Evolutionary conservation across 2,113 vertebrate species (phyloP), one percentile per base, ranked within the genome.

Genomic region (Solea senegalensis): DNA sequence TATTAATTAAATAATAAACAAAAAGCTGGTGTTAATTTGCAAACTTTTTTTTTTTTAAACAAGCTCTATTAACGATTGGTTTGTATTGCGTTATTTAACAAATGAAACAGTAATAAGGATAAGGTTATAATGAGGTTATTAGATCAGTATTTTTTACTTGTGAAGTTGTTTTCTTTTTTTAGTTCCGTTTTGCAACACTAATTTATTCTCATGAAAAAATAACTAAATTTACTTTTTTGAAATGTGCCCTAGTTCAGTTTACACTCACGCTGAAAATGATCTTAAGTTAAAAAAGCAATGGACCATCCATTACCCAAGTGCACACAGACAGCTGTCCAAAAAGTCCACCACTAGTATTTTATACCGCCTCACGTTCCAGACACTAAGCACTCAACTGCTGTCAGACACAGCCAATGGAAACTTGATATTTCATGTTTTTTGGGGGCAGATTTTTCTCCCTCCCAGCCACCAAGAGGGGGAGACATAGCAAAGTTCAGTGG

Each of bases 391-490:
- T 75, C 80, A 62, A 76, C 76, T 77, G 78, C 83, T 57, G 60
- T 78, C 76, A 75, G 68, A 62, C 77, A 74, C 73, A 34, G 76
- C 81, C 78, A 69, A 50, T 63, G 73, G 84, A 86, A 84, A 88
- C 85, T 69, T 76, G 80, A 81, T 84, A 67, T 70, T 86, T 72
- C 59, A 73, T 80, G 68, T 78, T 63, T 72, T 69, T 62, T 21
- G 52, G 79, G 73, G 69, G 34, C 44, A 9, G 16, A 58, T 53
- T 73, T 75, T 69, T 49, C 64, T 81, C 71, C 62, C 71, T 80
- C 69, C 65, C 71, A 65, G 82, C 76, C 26, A 84, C 89, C 86
- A 86, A 91, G 76, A 90, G 89, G 82, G 83, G 88, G 88, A 89
- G 87, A 90, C 89, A 89, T 79, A 84, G 81, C 9, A 1, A 49